These are phyloP conservation scores for Campylomormyrus numenius DNA, from an alignment of 2,113 vertebrate genomes.

Conservation along the genomic window DNA sequence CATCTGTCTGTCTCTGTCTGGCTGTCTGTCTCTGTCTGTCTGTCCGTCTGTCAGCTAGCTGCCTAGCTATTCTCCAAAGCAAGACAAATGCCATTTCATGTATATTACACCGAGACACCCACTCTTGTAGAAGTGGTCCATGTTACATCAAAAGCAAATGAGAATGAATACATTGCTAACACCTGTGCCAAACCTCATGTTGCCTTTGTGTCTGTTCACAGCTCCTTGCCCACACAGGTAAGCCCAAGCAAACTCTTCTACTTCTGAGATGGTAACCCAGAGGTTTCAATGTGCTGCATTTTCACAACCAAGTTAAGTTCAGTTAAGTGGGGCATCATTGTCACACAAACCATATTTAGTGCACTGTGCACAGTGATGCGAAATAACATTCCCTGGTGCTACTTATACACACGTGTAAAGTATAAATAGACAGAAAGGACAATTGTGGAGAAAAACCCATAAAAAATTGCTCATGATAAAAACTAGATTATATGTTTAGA, in stretches of 20 bases:
- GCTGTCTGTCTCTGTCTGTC: background rate
- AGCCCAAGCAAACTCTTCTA: background rate
- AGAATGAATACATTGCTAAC: background rate
- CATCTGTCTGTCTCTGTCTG: background rate
- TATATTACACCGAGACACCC: background rate
- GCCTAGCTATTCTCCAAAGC: too few relatives aligned
- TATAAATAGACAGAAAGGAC: background rate
- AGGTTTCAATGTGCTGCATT: background rate
- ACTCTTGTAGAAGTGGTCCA: background rate
- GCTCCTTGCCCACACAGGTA: background rate
- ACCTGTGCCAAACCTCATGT: background rate
- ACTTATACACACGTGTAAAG: background rate
- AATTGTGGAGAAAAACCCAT: background rate
- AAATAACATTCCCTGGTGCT: background rate
- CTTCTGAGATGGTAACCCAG: background rate
- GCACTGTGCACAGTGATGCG: background rate
- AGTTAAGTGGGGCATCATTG: background rate
- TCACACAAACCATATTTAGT: background rate
- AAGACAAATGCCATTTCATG: background rate
- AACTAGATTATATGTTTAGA: background rate
- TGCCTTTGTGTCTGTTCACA: slow-evolving; percentile 1
- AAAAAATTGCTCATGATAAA: background rate
- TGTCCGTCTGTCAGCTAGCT: background rate
- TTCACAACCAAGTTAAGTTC: background rate
- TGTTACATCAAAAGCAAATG: background rate